phyloP scores from a whole-genome alignment of 2,113 vertebrate species.

The Craseonycteris thonglongyai region DNA sequence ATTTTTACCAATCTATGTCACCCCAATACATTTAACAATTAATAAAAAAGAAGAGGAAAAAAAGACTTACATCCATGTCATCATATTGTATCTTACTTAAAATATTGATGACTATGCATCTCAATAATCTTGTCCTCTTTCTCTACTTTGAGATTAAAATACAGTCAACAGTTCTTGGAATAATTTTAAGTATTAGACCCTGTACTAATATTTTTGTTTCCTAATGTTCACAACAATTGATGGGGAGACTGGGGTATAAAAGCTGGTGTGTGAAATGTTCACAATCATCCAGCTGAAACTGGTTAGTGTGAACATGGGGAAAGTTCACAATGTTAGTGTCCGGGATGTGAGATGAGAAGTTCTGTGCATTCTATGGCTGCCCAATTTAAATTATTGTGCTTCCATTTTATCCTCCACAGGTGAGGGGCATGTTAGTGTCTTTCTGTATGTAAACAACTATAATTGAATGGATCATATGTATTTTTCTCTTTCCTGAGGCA shows the following conservation, averaged over 20 bases:
- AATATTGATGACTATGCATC: neutral
- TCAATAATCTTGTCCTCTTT: neutral
- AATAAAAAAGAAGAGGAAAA: too few relatives aligned
- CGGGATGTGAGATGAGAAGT: neutral
- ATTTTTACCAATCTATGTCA: too few relatives aligned
- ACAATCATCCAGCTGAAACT: neutral
- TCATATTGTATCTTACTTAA: neutral
- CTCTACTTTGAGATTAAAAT: neutral
- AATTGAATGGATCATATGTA: neutral
- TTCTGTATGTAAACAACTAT: neutral
- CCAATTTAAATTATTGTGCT: neutral
- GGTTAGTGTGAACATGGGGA: neutral
- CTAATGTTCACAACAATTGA: neutral
- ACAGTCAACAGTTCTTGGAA: neutral
- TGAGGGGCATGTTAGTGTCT: neutral
- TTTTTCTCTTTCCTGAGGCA: neutral
- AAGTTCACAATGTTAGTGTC: neutral
- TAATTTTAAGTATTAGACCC: neutral
- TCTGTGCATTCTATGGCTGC: neutral
- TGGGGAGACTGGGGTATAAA: neutral
- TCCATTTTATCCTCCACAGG: neutral
- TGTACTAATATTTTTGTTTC: neutral
- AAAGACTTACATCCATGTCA: neutral
- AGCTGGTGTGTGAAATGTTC: neutral
- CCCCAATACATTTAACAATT: too few relatives aligned